These are phyloP conservation scores for Labrus mixtus DNA, from an alignment of 2,113 vertebrate genomes.

Conservation along the genomic window DNA sequence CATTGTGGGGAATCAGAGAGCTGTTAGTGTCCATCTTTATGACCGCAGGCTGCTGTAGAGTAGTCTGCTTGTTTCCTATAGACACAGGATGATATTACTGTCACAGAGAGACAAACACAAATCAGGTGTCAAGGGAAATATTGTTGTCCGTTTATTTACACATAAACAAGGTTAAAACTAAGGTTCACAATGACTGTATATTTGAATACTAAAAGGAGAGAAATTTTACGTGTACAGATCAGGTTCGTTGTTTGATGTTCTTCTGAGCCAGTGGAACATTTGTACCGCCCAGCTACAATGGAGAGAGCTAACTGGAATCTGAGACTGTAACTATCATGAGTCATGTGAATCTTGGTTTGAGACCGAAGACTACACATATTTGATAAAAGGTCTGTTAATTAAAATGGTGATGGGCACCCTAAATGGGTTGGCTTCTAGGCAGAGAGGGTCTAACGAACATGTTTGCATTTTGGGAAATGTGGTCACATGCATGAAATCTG, in stretches of 20 bases:
- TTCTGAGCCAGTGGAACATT: background rate
- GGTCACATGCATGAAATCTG: background rate
- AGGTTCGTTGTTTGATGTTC: background rate
- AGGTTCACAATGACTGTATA: background rate
- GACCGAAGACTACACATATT: too few species aligned
- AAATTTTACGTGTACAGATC: background rate
- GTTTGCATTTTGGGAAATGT: background rate
- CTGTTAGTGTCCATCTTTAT: constrained; percentile 38
- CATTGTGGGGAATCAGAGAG: constrained; percentile 51
- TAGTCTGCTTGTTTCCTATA: constrained; percentile 29
- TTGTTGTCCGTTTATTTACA: background rate
- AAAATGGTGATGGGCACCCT: too few species aligned
- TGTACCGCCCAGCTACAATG: background rate
- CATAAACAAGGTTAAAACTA: background rate
- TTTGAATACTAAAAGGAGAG: background rate
- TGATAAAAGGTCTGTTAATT: too few species aligned
- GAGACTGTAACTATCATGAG: too few species aligned
- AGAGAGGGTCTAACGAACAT: too few species aligned
- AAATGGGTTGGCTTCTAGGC: too few species aligned
- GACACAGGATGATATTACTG: background rate
- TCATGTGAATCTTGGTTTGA: too few species aligned
- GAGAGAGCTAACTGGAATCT: background rate
- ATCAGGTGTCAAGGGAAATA: background rate
- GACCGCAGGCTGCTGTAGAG: constrained; percentile 20
- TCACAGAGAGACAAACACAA: background rate